Conservation (phyloP, 92 coral and sea anemone genomes). For the Porites lobata region DNA sequence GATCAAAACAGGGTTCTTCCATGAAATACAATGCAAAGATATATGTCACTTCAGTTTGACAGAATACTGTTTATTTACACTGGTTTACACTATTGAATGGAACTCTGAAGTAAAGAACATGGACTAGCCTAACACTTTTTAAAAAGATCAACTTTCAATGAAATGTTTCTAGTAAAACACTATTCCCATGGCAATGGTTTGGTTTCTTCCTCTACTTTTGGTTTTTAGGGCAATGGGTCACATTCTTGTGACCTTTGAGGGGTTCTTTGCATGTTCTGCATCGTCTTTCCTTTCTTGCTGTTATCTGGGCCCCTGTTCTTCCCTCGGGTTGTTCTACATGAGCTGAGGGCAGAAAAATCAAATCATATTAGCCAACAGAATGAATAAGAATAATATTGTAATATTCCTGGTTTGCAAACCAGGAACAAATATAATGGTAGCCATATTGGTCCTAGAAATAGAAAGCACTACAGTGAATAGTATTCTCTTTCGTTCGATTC, state of each 20-base stretch:
- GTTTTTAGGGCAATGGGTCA: slow-evolving; percentile 1
- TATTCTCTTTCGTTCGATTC: too few species aligned
- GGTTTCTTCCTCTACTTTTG: slow-evolving; percentile 8
- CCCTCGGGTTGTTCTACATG: slow-evolving; percentile 1
- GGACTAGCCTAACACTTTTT: background rate
- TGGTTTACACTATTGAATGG: background rate
- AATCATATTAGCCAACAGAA: background rate
- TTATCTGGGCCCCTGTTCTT: slow-evolving; percentile 5
- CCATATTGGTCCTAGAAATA: background rate
- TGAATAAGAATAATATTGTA: background rate
- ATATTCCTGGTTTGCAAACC: slow-evolving; percentile 17
- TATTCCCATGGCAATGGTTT: slow-evolving; percentile 3
- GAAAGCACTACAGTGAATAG: background rate
- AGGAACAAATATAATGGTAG: slow-evolving; percentile 13
- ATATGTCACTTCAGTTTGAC: background rate
- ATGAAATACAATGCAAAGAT: background rate
- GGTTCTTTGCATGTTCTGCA: slow-evolving; percentile 13
- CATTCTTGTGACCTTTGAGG: slow-evolving; percentile 2
- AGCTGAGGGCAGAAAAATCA: background rate
- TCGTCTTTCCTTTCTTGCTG: slow-evolving; percentile 3
- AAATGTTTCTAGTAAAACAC: background rate
- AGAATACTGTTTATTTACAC: background rate
- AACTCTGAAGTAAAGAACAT: background rate
- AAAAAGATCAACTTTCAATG: background rate
- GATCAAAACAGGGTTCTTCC: slow-evolving; percentile 1